Base-by-base conservation (phyloP, 1,140 invertebrate species). In the Armadillidium nasatum region DNA sequence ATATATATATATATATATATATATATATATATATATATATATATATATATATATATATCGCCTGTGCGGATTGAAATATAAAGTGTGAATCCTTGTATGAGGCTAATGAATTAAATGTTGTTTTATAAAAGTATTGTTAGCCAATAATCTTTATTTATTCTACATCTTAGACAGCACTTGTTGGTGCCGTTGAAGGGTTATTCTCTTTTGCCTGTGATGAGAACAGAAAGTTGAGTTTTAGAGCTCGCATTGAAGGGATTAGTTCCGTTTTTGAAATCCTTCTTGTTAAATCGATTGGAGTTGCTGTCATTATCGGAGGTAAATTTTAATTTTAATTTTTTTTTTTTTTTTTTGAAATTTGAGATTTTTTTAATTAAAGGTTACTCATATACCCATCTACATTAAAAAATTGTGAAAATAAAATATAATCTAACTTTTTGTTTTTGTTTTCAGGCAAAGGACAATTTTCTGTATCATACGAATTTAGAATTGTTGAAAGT, bases 261-360 rank as follows among this genome's bases (percentile, higher is more conserved):
- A 87, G 87, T 71, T 86, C 86, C 67, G 88, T 93, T 3, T 88
- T 90, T 76, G 89, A 90, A 79, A 87, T 93, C 46, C 85, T 87
- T 0, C 82, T 89, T 13, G 86, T 90, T 54, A 82, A 85, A 11
- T 85, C 87, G 2, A 81, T 91, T 15, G 87, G 87, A 66, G 83
- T 88, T 23, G 88, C 88, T n/a, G 83, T 92, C 43, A 88, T 92
- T 85, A 90, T 91, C 78, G 88, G 88, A 44, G 85, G 86, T 85
- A 83, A 13, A 33, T 33, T 6, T 33, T 33, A 33, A 33, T 33
- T 33, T 33, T 33, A 33, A 3, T 33, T n/a, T n/a, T n/a, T n/a
- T n/a, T n/a, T n/a, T n/a, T n/a, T n/a, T n/a, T n/a, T n/a, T n/a
- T n/a, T n/a, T n/a, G n/a, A n/a, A n/a, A 33, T 33, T 33, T 33